Evolutionary conservation across 2,888 invertebrate genomes (phyloP).

Genomic region (Aproaerema taeniolella): DNA sequence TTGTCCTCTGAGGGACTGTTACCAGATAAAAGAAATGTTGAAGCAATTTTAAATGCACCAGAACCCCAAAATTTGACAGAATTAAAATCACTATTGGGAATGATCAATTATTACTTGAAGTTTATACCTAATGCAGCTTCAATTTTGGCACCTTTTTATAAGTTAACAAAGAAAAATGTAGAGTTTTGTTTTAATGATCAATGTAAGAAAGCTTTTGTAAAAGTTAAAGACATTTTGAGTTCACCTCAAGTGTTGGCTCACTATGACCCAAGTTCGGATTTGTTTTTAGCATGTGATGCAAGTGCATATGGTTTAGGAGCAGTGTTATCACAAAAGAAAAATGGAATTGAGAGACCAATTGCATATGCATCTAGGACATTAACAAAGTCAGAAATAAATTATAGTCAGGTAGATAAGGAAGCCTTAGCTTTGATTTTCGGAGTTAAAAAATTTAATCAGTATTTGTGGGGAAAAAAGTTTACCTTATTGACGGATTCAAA

Average conservation of each 20-base stretch:
- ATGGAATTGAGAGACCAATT: conserved; percentile 2
- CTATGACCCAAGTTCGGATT: neutral
- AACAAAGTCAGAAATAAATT: conserved; percentile 3
- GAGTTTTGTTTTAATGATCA: neutral
- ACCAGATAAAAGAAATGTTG: neutral
- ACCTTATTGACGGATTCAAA: too few species aligned
- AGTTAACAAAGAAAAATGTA: neutral
- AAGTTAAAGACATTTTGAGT: neutral
- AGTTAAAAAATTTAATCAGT: conserved; percentile 11
- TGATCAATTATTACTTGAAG: neutral
- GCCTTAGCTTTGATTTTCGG: conserved; percentile 12
- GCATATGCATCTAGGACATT: conserved; percentile 11
- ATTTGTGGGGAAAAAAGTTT: too few species aligned
- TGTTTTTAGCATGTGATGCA: conserved; percentile 1
- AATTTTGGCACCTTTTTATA: neutral
- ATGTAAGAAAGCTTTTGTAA: neutral
- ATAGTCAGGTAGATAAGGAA: neutral
- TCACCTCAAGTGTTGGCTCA: neutral
- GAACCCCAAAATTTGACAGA: neutral
- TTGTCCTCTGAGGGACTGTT: too few species aligned
- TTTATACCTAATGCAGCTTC: neutral
- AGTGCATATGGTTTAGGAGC: neutral
- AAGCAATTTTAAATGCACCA: neutral
- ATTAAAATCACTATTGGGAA: conserved; percentile 1
- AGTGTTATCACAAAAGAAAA: neutral